A percentile compares a stretch with the other conserved stretches of the same genome.
Conservation (phyloP, 2,888 invertebrate genomes). For the Dyspetes luteomarginatus region DNA sequence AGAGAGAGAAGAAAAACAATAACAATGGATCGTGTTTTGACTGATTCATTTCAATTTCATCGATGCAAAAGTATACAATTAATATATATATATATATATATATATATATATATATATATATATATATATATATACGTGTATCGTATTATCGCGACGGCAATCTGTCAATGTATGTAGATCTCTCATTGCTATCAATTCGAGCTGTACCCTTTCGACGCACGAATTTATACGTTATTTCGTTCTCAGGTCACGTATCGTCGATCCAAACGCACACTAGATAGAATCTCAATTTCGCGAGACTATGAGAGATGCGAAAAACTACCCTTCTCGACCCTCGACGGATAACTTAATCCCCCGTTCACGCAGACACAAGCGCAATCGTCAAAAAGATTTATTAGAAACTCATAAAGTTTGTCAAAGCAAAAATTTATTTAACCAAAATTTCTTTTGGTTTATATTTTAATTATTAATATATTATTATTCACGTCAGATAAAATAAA, state of each 20-base stretch:
- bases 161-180: constrained; percentile 31
- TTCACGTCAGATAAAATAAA: too few relatives aligned
- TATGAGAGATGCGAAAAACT: constrained; percentile 32
- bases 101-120: background rate
- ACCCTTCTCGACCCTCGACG: constrained; percentile 34
- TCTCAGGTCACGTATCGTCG: constrained; percentile 54
- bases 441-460: too few relatives aligned
- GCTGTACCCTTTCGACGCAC: constrained; percentile 40
- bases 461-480: too few relatives aligned
- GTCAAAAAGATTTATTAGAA: background rate
- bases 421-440: background rate
- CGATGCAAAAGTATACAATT: constrained; percentile 5
- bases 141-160: constrained; percentile 44
- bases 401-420: background rate
- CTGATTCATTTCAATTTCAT: constrained; percentile 43
- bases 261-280: constrained; percentile 22
- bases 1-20: constrained; percentile 17
- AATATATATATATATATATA: background rate
- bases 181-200: constrained; percentile 29
- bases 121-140: background rate
- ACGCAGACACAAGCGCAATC: background rate
- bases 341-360: constrained; percentile 26
- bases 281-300: constrained; percentile 40
- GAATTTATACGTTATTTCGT: constrained; percentile 42
- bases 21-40: constrained; percentile 41